Conservation (phyloP, 2,797 vertebrate species). For the Toxotes lorentzi region DNA sequence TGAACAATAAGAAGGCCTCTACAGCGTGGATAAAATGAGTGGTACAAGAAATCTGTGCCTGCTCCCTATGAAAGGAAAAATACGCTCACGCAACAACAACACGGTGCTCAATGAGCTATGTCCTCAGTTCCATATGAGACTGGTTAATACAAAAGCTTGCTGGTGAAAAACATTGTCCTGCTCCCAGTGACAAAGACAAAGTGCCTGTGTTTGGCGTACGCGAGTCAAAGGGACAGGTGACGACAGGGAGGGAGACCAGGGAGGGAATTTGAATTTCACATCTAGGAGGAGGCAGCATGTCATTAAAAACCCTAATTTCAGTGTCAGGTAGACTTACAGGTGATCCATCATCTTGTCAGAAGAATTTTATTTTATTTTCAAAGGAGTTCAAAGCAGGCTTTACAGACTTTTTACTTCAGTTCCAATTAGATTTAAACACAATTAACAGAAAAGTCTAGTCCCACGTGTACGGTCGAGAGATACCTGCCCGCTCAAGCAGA, state of each 20-base stretch:
- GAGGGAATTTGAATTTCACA: slow-evolving; percentile 97
- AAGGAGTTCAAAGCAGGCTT: slow-evolving; percentile 87
- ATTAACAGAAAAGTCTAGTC: slow-evolving; percentile 75
- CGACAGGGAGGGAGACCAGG: slow-evolving; percentile 92
- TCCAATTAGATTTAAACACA: slow-evolving; percentile 81
- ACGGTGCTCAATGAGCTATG: slow-evolving; percentile 96
- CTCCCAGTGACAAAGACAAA: slow-evolving; percentile 97
- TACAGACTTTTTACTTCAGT: slow-evolving; percentile 75
- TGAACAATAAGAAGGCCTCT: slow-evolving; percentile 49
- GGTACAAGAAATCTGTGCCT: slow-evolving; percentile 69
- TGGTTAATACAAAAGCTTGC: slow-evolving; percentile 98
- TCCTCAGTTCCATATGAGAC: slow-evolving; percentile 98
- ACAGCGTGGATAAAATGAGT: slow-evolving; percentile 65
- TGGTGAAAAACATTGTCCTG: slow-evolving; percentile 97
- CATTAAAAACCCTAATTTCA: slow-evolving; percentile 98
- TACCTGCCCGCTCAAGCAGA: slow-evolving; percentile 61
- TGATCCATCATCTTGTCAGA: slow-evolving; percentile 97
- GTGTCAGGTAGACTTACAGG: slow-evolving; percentile 96
- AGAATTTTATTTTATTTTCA: slow-evolving; percentile 88
- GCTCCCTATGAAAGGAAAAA: slow-evolving; percentile 77
- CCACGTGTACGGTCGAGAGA: slow-evolving; percentile 52
- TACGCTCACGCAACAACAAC: slow-evolving; percentile 89
- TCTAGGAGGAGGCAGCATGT: slow-evolving; percentile 94
- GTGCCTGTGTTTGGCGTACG: slow-evolving; percentile 93
- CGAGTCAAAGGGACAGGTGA: slow-evolving; percentile 93